Evolutionary conservation across 1,140 invertebrate species (phyloP).

Genomic region (Akabosia matsudoensis): DNA sequence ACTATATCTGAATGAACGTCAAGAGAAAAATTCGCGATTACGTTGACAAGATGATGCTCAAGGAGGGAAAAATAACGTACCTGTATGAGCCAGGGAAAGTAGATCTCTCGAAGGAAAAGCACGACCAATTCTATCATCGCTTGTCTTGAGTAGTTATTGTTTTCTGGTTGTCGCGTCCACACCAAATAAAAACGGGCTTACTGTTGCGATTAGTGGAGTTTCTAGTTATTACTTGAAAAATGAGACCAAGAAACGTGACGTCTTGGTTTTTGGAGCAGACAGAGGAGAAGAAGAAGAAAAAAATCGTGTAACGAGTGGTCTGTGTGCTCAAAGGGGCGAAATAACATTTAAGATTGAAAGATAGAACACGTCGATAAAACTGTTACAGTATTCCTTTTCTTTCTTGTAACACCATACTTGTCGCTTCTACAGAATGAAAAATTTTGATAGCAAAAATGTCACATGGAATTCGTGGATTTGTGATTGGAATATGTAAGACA

Average conservation of each 20-base stretch:
- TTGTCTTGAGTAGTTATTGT: neutral
- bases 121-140: constrained; percentile 13
- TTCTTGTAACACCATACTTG: neutral
- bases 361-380: constrained; percentile 10
- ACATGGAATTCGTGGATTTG: too few species aligned
- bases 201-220: neutral
- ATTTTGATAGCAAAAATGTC: too few species aligned
- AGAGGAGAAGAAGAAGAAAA: too few species aligned
- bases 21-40: too few species aligned
- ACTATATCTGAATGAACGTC: too few species aligned
- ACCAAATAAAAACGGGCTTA: neutral
- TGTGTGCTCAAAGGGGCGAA: neutral
- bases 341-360: neutral
- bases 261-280: too few species aligned
- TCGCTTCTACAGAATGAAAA: too few species aligned
- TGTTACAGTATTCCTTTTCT: neutral
- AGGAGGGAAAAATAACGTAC: neutral
- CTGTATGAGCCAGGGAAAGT: neutral
- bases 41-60: too few species aligned
- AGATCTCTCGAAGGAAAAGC: neutral
- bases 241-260: constrained; percentile 3
- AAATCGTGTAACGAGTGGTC: too few species aligned
- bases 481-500: too few species aligned
- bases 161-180: neutral
- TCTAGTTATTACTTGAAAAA: constrained; percentile 4